Evolutionary conservation across 2,113 vertebrate species (phyloP).

Genomic region (Spermophilus dauricus): DNA sequence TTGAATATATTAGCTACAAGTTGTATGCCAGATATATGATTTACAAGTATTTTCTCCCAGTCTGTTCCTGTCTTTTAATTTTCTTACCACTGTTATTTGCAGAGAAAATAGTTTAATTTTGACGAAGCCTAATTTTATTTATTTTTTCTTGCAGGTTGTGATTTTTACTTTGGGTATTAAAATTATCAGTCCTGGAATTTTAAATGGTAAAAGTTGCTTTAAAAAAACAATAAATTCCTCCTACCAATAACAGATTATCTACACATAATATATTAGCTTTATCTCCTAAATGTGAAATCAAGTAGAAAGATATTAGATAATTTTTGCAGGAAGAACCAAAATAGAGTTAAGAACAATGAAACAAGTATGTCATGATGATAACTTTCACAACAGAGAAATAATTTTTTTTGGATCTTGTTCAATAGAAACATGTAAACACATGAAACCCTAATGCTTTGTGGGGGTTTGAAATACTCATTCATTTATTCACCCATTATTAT

Average conservation of each 20-base stretch:
- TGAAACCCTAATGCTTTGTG: neutral
- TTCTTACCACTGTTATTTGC: neutral
- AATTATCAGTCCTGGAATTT: constrained; percentile 37
- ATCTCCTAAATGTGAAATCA: constrained; percentile 19
- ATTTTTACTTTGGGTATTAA: neutral
- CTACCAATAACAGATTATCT: neutral
- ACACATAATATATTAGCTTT: neutral
- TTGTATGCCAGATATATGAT: neutral
- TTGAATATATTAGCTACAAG: neutral
- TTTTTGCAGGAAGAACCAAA: constrained; percentile 2
- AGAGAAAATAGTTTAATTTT: constrained; percentile 36
- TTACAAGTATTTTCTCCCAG: constrained; percentile 3
- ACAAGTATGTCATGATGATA: neutral
- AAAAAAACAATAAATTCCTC: constrained; percentile 12
- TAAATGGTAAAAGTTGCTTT: constrained; percentile 55
- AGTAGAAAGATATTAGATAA: constrained; percentile 26
- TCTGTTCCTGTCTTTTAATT: constrained; percentile 32
- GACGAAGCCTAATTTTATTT: constrained; percentile 14
- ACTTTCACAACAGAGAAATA: neutral
- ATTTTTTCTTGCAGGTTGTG: neutral
- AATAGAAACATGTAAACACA: neutral
- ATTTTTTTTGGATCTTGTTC: neutral
- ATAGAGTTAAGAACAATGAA: neutral
- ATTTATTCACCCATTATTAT: neutral
- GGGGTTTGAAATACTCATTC: neutral